These are phyloP conservation scores for Heliconius erato DNA, from an alignment of 2,888 invertebrate species.

Conservation along the genomic window DNA sequence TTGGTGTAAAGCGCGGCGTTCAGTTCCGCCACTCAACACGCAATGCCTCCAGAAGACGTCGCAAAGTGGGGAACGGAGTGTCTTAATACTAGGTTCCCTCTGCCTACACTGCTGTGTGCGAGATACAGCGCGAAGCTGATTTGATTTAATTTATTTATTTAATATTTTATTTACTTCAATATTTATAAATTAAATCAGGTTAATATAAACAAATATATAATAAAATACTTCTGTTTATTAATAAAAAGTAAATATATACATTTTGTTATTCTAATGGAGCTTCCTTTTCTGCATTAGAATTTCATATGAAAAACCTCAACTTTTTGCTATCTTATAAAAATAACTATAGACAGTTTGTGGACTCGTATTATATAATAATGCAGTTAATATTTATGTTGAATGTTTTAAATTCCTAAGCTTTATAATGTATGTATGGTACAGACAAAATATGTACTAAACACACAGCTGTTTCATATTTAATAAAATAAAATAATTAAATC, in stretches of 20 bases:
- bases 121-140: too few relatives aligned
- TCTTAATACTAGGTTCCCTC: too few relatives aligned
- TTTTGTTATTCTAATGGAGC: not conserved
- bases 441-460: not conserved
- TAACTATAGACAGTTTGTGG: not conserved
- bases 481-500: not conserved
- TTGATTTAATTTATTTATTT: too few relatives aligned
- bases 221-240: not conserved
- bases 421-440: not conserved
- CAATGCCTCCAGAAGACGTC: too few relatives aligned
- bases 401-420: not conserved
- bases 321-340: not conserved
- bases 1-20: too few relatives aligned
- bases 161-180: not conserved
- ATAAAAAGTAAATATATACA: conserved; percentile 4
- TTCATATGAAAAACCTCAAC: not conserved
- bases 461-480: not conserved
- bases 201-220: not conserved
- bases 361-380: not conserved
- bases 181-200: not conserved
- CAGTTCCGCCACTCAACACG: too few relatives aligned
- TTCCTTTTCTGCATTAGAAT: not conserved
- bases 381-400: not conserved
- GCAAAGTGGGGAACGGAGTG: too few relatives aligned
- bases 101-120: too few relatives aligned